phyloP scores from a whole-genome alignment of 2,888 invertebrate genomes.

The Agrochola lota region DNA sequence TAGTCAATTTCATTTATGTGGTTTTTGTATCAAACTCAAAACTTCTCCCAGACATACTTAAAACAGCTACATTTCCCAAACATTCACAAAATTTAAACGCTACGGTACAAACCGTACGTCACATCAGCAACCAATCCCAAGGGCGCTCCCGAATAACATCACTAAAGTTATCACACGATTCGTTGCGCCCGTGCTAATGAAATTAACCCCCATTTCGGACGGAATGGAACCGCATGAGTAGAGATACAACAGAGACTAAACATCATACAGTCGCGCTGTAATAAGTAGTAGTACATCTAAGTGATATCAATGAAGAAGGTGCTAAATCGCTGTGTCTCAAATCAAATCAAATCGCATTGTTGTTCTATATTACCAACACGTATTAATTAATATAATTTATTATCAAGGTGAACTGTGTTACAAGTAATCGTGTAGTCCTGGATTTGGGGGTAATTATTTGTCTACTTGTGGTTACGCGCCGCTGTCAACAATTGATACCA shows the following conservation, averaged over 20 bases:
- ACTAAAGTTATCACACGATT: constrained; percentile 90
- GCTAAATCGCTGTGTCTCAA: too few relatives aligned
- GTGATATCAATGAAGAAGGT: neutral
- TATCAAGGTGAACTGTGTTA: neutral
- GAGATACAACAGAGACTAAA: constrained; percentile 13
- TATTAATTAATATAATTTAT: neutral
- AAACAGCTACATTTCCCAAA: constrained; percentile 34
- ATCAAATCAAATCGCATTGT: too few relatives aligned
- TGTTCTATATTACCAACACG: too few relatives aligned
- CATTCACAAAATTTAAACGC: constrained; percentile 46
- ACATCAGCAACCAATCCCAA: constrained; percentile 79
- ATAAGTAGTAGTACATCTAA: neutral
- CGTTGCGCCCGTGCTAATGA: constrained; percentile 89
- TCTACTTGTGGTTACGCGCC: neutral
- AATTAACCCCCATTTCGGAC: constrained; percentile 87
- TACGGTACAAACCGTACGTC: constrained; percentile 75
- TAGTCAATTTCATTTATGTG: neutral
- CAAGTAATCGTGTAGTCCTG: neutral
- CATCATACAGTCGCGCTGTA: neutral
- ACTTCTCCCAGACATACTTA: constrained; percentile 16
- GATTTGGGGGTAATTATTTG: neutral
- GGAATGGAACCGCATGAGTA: constrained; percentile 67
- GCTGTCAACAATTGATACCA: neutral
- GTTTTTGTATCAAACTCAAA: neutral
- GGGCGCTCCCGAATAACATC: constrained; percentile 86